phyloP scores from a whole-genome alignment of 1,140 invertebrate genomes.

The Oncopeltus fasciatus region DNA sequence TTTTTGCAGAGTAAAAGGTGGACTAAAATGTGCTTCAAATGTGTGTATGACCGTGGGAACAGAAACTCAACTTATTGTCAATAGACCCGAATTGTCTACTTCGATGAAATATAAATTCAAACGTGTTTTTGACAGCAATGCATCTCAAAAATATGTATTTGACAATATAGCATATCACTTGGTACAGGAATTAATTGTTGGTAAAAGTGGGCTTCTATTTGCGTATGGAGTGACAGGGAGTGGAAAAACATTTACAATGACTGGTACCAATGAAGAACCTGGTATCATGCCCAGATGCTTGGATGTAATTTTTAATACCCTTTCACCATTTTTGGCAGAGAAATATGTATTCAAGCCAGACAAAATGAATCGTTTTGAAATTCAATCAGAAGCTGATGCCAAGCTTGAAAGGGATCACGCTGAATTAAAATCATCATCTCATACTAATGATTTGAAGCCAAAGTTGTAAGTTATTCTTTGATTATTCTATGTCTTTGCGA shows the following conservation, averaged over 20 bases:
- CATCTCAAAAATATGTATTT: constrained; percentile 60
- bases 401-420: constrained; percentile 46
- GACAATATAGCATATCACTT: constrained; percentile 51
- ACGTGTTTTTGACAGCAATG: constrained; percentile 65
- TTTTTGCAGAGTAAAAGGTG: background rate
- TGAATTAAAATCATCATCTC: background rate
- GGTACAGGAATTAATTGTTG: constrained; percentile 61
- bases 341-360: constrained; percentile 86
- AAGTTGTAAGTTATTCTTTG: constrained; percentile 3
- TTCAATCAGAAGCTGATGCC: constrained; percentile 75
- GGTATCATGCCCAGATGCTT: constrained; percentile 58
- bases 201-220: constrained; percentile 81
- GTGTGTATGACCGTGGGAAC: background rate
- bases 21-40: background rate
- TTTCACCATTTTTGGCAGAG: constrained; percentile 57
- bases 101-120: constrained; percentile 48
- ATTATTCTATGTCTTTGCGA: background rate
- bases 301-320: constrained; percentile 84
- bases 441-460: background rate
- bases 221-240: constrained; percentile 94
- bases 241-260: constrained; percentile 94
- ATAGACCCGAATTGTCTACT: background rate
- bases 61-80: background rate
- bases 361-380: constrained; percentile 82
- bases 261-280: constrained; percentile 39